Percentiles rank a stretch among this genome's conserved stretches.
phyloP scores from a whole-genome alignment of 2,797 vertebrate genomes.

The Spheniscus humboldti region DNA sequence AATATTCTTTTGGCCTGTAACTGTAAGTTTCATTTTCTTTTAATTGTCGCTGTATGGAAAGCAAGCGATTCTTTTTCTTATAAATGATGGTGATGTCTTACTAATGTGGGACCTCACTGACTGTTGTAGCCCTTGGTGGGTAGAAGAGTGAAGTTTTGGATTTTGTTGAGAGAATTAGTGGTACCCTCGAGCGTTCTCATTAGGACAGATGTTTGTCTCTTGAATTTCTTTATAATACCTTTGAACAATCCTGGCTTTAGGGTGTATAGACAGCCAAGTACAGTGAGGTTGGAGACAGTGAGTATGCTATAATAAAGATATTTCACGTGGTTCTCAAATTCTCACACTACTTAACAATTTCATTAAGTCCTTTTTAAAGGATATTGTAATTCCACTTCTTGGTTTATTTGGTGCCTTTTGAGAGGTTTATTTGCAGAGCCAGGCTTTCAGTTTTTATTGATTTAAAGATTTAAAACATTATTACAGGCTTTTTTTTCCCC shows the following conservation, averaged over 20 bases:
- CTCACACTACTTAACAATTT: slow-evolving; percentile 29
- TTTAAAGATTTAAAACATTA: slow-evolving; percentile 46
- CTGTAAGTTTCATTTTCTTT: not conserved
- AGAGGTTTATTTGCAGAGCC: slow-evolving; percentile 55
- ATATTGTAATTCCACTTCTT: slow-evolving; percentile 27
- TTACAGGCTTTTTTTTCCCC: not conserved
- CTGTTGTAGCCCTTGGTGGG: not conserved
- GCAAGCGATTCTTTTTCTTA: not conserved
- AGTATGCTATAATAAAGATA: not conserved
- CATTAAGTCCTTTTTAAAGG: slow-evolving; percentile 31
- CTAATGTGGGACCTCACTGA: not conserved
- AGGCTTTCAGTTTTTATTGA: slow-evolving; percentile 61
- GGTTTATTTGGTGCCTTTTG: slow-evolving; percentile 58
- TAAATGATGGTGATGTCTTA: not conserved
- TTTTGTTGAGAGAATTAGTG: not conserved
- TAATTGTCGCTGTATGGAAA: not conserved
- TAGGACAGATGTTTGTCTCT: not conserved
- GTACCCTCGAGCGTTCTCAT: not conserved
- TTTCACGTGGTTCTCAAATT: slow-evolving; percentile 25
- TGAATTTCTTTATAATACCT: slow-evolving; percentile 20
- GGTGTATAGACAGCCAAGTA: not conserved
- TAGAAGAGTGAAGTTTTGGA: not conserved
- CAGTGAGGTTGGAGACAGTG: not conserved
- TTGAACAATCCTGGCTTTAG: slow-evolving; percentile 34
- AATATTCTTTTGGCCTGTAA: not conserved